Evolutionary conservation across 2,888 invertebrate species (phyloP).

Genomic region (Craniophora ligustri): DNA sequence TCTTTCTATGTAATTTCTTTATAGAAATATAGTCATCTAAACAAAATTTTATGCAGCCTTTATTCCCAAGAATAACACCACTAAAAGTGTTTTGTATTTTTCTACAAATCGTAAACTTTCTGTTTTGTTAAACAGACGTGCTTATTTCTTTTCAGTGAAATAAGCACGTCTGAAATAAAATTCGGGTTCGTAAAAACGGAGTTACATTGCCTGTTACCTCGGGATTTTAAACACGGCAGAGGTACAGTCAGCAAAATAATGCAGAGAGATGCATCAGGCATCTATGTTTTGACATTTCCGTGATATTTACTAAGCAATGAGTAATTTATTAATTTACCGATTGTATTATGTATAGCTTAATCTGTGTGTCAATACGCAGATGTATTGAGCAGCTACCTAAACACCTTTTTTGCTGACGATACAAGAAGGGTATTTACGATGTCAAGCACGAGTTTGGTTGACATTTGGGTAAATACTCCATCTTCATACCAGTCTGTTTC

Average conservation of each 20-base stretch:
- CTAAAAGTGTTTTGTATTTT: background rate
- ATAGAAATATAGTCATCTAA: background rate
- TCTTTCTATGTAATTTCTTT: no score
- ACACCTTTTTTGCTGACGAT: no score
- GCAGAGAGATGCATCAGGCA: no score
- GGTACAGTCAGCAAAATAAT: no score
- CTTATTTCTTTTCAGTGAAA: slow-evolving; percentile 33
- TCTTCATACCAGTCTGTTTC: slow-evolving; percentile 54
- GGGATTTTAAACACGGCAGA: slow-evolving; percentile 51
- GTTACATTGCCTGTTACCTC: slow-evolving; percentile 39
- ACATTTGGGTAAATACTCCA: slow-evolving; percentile 41
- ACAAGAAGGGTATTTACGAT: slow-evolving; percentile 50
- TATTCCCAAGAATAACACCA: background rate
- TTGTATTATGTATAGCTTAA: no score
- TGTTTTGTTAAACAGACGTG: slow-evolving; percentile 7
- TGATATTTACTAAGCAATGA: no score
- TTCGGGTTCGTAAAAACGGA: slow-evolving; percentile 54
- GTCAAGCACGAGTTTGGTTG: slow-evolving; percentile 54
- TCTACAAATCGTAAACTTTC: background rate
- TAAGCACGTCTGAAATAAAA: slow-evolving; percentile 56
- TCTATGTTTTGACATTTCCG: no score
- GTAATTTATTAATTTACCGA: no score
- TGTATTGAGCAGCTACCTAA: no score
- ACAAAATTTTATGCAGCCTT: background rate
- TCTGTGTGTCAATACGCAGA: no score